Evolutionary conservation across 2,888 invertebrate genomes (phyloP).

Genomic region (Hipparchia semele): DNA sequence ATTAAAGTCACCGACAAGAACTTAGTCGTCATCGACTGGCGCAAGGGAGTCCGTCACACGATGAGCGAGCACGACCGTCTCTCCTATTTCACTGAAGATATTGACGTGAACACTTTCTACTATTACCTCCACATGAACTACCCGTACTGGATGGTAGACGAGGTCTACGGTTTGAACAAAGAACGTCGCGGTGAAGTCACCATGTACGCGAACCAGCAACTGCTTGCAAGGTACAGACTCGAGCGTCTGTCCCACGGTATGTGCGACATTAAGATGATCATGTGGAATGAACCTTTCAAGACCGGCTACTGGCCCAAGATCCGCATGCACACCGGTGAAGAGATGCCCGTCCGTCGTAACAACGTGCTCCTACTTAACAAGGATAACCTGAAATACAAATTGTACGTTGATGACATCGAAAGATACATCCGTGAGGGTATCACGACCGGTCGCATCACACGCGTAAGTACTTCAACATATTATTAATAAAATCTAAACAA

Average conservation of each 20-base stretch:
- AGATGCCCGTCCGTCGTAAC: slow-evolving; percentile 81
- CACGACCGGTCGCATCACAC: slow-evolving; percentile 63
- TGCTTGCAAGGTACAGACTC: slow-evolving; percentile 83
- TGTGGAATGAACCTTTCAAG: slow-evolving; percentile 68
- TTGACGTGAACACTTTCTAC: slow-evolving; percentile 89
- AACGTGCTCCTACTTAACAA: slow-evolving; percentile 58
- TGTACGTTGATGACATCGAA: slow-evolving; percentile 70
- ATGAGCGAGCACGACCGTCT: slow-evolving; percentile 84
- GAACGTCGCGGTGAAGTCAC: slow-evolving; percentile 82
- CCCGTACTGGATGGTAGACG: slow-evolving; percentile 87
- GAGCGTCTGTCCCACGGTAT: slow-evolving; percentile 77
- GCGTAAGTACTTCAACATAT: slow-evolving; percentile 55
- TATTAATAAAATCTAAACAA: background rate
- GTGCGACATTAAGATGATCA: slow-evolving; percentile 75
- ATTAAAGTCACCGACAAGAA: slow-evolving; percentile 79
- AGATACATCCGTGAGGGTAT: slow-evolving; percentile 79
- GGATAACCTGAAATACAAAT: slow-evolving; percentile 58
- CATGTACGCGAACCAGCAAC: slow-evolving; percentile 85
- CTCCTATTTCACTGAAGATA: slow-evolving; percentile 89
- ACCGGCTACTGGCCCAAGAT: slow-evolving; percentile 84
- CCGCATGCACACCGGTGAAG: slow-evolving; percentile 80
- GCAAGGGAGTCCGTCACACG: slow-evolving; percentile 84
- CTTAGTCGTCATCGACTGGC: slow-evolving; percentile 86
- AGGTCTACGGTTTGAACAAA: slow-evolving; percentile 72
- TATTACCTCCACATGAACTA: slow-evolving; percentile 86